Percentiles rank a stretch among this genome's conserved stretches.
phyloP scores from a whole-genome alignment of 1,140 invertebrate species.

The Trachymyrmex septentrionalis region DNA sequence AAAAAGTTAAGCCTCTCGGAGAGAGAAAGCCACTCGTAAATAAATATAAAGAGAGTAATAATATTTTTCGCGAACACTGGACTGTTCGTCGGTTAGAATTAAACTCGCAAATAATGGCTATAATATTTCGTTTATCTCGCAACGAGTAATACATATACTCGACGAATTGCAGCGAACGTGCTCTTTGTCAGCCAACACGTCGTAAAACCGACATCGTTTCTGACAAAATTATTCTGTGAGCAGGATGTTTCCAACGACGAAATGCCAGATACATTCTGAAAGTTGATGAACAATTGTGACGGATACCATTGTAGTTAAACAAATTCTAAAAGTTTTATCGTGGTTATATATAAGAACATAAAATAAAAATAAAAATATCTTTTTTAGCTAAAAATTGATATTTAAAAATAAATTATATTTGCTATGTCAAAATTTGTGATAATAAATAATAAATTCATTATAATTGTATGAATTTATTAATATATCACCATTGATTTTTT shows the following conservation, averaged over 20 bases:
- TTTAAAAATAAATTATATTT: not conserved
- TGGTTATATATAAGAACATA: not conserved
- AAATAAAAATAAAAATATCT: not conserved
- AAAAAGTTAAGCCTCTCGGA: not conserved
- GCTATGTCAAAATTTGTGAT: not conserved
- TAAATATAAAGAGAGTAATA: not conserved
- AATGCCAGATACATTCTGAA: not conserved
- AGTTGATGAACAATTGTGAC: not conserved
- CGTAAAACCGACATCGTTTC: constrained; percentile 57
- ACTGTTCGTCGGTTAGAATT: not conserved
- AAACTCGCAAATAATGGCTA: constrained; percentile 22
- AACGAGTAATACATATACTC: not conserved
- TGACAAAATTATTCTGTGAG: constrained; percentile 23
- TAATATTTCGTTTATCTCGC: constrained; percentile 33
- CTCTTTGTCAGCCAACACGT: constrained; percentile 52
- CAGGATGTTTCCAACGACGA: constrained; percentile 23
- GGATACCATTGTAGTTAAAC: not conserved
- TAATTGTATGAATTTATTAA: not conserved
- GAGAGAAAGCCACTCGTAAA: not conserved
- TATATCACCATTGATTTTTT: not conserved
- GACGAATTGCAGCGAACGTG: constrained; percentile 11
- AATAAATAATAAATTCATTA: not conserved
- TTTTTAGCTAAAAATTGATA: not conserved
- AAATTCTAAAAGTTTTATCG: not conserved
- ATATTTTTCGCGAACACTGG: not conserved